Evolutionary conservation across 2,888 invertebrate genomes (phyloP).

Genomic region (Synergus laeviventris): DNA sequence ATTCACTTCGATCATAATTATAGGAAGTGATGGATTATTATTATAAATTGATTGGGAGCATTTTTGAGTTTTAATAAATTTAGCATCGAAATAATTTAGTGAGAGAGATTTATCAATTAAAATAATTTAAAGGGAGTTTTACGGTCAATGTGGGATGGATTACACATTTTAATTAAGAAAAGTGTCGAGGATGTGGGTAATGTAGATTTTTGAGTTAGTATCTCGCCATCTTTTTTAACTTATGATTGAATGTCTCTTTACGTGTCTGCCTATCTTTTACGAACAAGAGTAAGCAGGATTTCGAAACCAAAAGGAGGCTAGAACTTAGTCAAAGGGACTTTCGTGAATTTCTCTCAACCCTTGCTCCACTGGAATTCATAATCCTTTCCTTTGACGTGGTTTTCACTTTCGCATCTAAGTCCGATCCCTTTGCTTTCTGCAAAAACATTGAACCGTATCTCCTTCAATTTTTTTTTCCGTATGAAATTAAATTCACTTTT

Average conservation of each 20-base stretch:
- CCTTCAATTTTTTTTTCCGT: not conserved
- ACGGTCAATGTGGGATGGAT: not conserved
- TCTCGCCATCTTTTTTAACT: conserved; percentile 11
- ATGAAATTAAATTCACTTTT: not conserved
- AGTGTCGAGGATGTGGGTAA: not conserved
- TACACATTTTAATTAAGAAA: conserved; percentile 17
- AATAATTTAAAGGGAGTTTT: not conserved
- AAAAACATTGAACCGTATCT: not conserved
- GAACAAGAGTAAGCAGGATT: conserved; percentile 37
- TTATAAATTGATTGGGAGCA: not conserved
- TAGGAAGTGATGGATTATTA: not conserved
- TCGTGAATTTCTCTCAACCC: conserved; percentile 53
- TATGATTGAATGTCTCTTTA: conserved; percentile 25
- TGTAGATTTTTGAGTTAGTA: not conserved
- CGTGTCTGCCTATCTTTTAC: conserved; percentile 11
- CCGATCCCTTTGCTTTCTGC: conserved; percentile 6
- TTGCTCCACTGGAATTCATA: conserved; percentile 57
- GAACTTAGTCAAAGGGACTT: conserved; percentile 56
- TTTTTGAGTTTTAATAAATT: too few relatives aligned
- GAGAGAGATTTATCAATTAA: not conserved
- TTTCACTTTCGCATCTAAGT: conserved; percentile 48
- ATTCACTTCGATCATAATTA: not conserved
- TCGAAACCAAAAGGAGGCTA: conserved; percentile 32
- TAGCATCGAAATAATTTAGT: not conserved
- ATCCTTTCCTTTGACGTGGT: conserved; percentile 60